Conservation (phyloP, 2,113 vertebrate genomes). For the Mormoops blainvillei region DNA sequence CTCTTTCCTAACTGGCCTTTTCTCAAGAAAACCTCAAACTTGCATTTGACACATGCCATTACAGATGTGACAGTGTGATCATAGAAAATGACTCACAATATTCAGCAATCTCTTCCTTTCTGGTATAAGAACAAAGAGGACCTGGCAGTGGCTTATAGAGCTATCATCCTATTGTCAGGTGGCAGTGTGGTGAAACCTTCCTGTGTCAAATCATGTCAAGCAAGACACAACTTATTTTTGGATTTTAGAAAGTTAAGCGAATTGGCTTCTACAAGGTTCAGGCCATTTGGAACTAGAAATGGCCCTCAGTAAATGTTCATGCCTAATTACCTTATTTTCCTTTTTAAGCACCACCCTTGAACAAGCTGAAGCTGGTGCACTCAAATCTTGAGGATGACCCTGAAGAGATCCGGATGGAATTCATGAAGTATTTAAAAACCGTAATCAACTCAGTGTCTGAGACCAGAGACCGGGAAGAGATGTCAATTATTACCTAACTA, state of each 20-base stretch:
- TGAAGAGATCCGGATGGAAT: constrained; percentile 88
- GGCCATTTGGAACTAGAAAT: neutral
- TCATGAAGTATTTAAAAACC: constrained; percentile 88
- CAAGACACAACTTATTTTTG: neutral
- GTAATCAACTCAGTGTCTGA: constrained; percentile 89
- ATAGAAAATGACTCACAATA: neutral
- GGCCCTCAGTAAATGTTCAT: neutral
- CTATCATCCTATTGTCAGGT: neutral
- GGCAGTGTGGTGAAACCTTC: neutral
- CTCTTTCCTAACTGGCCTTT: neutral
- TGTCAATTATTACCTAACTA: constrained; percentile 90
- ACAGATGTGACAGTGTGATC: neutral
- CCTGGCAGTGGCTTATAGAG: neutral
- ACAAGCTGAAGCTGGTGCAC: constrained; percentile 88
- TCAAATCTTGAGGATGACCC: constrained; percentile 95
- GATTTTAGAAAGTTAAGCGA: neutral
- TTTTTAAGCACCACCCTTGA: constrained; percentile 85
- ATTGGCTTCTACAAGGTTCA: neutral
- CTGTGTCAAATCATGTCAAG: neutral
- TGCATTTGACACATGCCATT: neutral
- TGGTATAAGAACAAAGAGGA: neutral
- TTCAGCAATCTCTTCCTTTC: neutral
- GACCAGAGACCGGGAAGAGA: constrained; percentile 92
- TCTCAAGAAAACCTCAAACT: neutral
- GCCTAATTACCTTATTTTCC: constrained; percentile 36